These are phyloP conservation scores for Oligia latruncula DNA, from an alignment of 2,888 invertebrate genomes.

Conservation along the genomic window DNA sequence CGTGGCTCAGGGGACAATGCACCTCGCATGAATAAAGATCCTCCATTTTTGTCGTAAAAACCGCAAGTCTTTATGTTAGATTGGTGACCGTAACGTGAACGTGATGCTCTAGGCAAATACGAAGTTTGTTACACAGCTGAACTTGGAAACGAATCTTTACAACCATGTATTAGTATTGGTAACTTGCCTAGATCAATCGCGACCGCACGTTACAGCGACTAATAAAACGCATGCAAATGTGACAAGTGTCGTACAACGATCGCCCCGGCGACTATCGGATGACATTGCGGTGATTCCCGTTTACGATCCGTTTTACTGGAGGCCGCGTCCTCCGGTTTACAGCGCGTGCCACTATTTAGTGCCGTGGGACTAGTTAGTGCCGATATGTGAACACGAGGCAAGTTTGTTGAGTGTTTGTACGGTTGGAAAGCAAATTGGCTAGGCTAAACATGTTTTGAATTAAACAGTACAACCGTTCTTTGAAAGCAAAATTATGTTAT, in stretches of 20 bases:
- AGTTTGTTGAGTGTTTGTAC: constrained; percentile 22
- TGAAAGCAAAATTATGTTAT: not conserved
- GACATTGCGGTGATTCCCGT: constrained; percentile 52
- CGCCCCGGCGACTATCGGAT: constrained; percentile 16
- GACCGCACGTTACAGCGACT: constrained; percentile 5
- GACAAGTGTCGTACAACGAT: constrained; percentile 24
- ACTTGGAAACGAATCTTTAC: constrained; percentile 7
- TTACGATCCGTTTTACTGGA: constrained; percentile 55
- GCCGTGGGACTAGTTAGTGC: constrained; percentile 43
- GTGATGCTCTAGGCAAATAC: not conserved
- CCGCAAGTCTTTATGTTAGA: not conserved
- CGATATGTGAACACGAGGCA: constrained; percentile 32
- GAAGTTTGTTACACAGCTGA: not conserved
- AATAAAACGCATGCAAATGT: constrained; percentile 52
- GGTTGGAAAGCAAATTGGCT: not conserved
- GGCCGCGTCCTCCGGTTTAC: constrained; percentile 41
- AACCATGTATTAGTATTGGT: constrained; percentile 10
- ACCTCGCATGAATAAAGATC: not conserved
- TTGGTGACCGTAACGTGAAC: constrained; percentile 6
- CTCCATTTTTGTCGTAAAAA: not conserved
- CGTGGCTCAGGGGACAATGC: not conserved
- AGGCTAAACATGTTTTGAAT: constrained; percentile 1
- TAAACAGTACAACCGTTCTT: not conserved
- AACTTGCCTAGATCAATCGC: constrained; percentile 1
- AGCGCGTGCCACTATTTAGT: constrained; percentile 49